Base-by-base conservation (phyloP, 1,140 invertebrate genomes). In the Polypedilum vanderplanki region DNA sequence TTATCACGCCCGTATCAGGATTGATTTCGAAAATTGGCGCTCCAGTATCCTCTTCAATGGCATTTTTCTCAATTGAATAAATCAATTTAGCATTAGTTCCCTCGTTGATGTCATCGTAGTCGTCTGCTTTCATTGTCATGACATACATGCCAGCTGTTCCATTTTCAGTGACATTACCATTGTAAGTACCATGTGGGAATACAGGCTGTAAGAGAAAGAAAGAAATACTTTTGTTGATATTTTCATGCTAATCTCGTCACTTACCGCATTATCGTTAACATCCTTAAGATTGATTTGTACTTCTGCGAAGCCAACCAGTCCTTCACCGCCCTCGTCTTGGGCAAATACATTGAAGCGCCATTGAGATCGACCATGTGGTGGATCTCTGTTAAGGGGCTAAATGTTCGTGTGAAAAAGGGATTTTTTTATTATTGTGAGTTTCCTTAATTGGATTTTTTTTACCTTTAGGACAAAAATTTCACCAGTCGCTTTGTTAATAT, bases 341-440 rank as follows among this genome's bases (percentile, higher is more conserved):
- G 89, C 90, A 77, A 89, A 88, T 5, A 92, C 90, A 57, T 90
- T 91, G 80, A 93, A 91, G 76, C 90, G 86, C 89, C 90, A 92
- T 77, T 88, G 86, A 12, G 90, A 88, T 64, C 89, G 83, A 8
- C 90, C 90, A 78, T 87, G 85, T 0, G 91, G 90, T 74, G 87
- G 85, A 84, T 93, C 91, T 76, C 91, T 83, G 81, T 92, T 90
- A 77, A 93, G 79, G 5, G 87, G 86, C 84, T 88, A n/a, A n/a
- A n/a, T n/a, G 83, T 15, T 83, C 78, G 33, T 81, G 77, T 41
- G 76, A 80, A 67, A 67, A 67, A 81, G 78, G 77, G 78, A 79
- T 80, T 79, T 77, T 79, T 75, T 77, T n/a, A 12, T 15, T 9
- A n/a, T 24, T 40, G 33, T 33, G 40, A 1, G 7, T 22, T 3